phyloP scores from a whole-genome alignment of 2,888 invertebrate species.

The Dryococelus australis region DNA sequence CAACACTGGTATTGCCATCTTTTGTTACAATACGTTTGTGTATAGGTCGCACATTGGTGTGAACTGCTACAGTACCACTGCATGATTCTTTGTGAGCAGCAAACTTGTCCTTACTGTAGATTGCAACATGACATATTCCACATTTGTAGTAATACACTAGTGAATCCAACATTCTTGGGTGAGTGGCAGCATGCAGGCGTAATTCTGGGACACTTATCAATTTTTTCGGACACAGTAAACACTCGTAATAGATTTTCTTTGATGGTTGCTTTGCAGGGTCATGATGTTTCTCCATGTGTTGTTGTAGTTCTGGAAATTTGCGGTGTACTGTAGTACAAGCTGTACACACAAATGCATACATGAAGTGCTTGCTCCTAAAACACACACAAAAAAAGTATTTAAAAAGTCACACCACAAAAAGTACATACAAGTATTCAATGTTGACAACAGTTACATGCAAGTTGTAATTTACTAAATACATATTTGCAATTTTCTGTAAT shows the following conservation, averaged over 20 bases:
- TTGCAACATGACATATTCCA: background rate
- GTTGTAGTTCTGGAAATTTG: background rate
- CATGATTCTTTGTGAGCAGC: background rate
- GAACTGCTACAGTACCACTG: background rate
- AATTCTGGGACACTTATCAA: background rate
- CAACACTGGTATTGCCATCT: background rate
- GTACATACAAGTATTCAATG: too few species aligned
- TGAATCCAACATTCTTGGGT: background rate
- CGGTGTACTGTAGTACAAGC: background rate
- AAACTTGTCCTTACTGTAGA: background rate
- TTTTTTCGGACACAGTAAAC: background rate
- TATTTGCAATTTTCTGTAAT: too few species aligned
- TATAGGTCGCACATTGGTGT: background rate
- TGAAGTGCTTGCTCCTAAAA: background rate
- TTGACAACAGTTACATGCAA: too few species aligned
- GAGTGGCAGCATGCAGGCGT: background rate
- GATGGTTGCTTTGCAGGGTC: background rate
- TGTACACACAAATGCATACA: background rate
- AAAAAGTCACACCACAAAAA: too few species aligned
- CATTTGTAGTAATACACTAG: background rate
- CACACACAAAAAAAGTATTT: background rate
- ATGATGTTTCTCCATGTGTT: background rate
- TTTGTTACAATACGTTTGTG: background rate
- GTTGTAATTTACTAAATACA: too few species aligned
- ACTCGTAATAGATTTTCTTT: constrained; percentile 16